Conservation (phyloP, 2,797 vertebrate genomes). For the Adrianichthys oophorus region DNA sequence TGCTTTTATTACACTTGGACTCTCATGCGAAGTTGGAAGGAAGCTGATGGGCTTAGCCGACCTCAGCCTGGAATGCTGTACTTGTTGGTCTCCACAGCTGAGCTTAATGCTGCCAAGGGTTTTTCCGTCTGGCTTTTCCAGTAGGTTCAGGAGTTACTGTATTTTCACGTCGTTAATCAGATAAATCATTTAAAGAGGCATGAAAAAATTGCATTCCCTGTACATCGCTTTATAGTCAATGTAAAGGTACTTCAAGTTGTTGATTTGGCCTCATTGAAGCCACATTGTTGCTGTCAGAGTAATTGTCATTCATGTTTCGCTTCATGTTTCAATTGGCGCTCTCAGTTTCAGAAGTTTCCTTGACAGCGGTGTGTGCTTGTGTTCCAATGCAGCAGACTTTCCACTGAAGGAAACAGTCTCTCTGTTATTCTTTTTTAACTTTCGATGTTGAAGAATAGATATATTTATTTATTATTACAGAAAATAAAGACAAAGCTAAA, state of each 20-base stretch:
- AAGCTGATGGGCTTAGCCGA: slow-evolving; percentile 40
- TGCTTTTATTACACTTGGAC: neutral
- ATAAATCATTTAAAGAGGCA: too few relatives aligned
- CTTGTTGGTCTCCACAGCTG: slow-evolving; percentile 20
- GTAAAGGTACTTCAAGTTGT: neutral
- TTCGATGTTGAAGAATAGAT: slow-evolving; percentile 6
- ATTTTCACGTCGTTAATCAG: too few relatives aligned
- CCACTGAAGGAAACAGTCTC: neutral
- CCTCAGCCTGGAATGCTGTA: slow-evolving; percentile 11
- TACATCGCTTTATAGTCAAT: too few relatives aligned
- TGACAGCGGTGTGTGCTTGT: slow-evolving; percentile 8
- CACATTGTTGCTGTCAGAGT: slow-evolving; percentile 10
- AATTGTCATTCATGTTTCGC: slow-evolving; percentile 24
- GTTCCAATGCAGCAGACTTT: neutral
- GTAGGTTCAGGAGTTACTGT: too few relatives aligned
- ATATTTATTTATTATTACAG: neutral
- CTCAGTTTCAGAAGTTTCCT: slow-evolving; percentile 38
- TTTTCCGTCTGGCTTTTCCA: too few relatives aligned
- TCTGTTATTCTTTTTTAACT: neutral
- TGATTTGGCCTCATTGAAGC: slow-evolving; percentile 4
- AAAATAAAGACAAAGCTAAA: too few relatives aligned
- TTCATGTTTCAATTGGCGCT: slow-evolving; percentile 42
- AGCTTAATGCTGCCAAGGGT: too few relatives aligned
- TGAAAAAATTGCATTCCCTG: too few relatives aligned
- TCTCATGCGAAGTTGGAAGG: slow-evolving; percentile 1